Base-by-base conservation (phyloP, 1,140 invertebrate species). In the Tetranychus urticae region DNA sequence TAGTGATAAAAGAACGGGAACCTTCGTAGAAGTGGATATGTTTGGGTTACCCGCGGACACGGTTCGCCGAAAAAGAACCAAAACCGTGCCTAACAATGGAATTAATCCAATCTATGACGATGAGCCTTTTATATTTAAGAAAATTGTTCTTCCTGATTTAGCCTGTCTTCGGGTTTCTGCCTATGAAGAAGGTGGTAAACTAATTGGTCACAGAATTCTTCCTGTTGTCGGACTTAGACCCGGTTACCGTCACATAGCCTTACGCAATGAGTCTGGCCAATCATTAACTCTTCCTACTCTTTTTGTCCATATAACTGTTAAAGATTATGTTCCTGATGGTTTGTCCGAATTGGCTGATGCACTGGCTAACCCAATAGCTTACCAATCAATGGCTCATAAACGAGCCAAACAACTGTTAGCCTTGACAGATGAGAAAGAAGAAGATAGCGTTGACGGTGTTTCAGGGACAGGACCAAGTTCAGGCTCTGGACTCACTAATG, bases 11-110 rank as follows among this genome's bases (percentile, higher is more conserved):
- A 81, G 91, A 65, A 84, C 88, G 23, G 91, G 91, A 31, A 97
- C 91, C 0, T 99, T 91, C 70, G 90, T 98, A 1, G 94, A 99
- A 73, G 92, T 97, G 36, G 93, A 98, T 70, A 97, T 97, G 93
- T 98, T 93, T 71, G 94, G 94, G 1, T 76, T 98, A 62, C 92
- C 94, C 0, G 93, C 93, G 0, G 96, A 99, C 71, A 98, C 94
- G 0, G 92, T 97, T 13, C 77, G 93, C 42, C 88, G 88, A 75
- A 97, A 96, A 73, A 79, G 86, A 56, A 99, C 96, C 0, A 85
- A 86, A 74, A 85, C 86, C 33, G 85, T 97, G 12, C 82, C 85
- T 0, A 88, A 86, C 63, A 98, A 98, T 72, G 88, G 88, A n/a
- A 85, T 94, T 64, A 98, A 92, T 77, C 94, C 86, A 8, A 80